Percentiles rank a stretch among this genome's conserved stretches.
Evolutionary conservation across 2,888 invertebrate genomes (phyloP).

Genomic region (Lamellibrachia columna): DNA sequence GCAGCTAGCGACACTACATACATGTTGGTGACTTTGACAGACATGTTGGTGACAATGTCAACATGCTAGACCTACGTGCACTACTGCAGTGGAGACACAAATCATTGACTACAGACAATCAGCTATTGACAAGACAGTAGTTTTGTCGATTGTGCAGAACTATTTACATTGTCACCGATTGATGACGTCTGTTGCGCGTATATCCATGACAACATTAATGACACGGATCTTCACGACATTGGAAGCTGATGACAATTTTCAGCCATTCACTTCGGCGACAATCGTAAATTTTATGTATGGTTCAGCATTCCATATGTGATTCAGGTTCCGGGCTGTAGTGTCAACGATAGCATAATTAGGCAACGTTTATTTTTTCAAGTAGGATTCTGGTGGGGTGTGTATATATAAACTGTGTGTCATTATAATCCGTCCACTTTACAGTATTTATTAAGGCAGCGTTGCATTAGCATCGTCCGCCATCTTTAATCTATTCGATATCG

Average conservation of each 20-base stretch:
- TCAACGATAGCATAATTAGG: not conserved
- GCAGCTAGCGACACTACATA: not conserved
- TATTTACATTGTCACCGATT: not conserved
- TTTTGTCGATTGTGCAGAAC: not conserved
- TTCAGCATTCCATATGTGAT: not conserved
- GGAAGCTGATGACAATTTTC: not conserved
- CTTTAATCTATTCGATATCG: not conserved
- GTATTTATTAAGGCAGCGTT: not conserved
- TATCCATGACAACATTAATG: not conserved
- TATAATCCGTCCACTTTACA: conserved; percentile 1
- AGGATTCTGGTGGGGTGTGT: not conserved
- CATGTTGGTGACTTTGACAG: not conserved
- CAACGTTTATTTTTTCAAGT: conserved; percentile 7
- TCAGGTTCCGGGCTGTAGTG: not conserved
- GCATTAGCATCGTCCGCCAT: not conserved
- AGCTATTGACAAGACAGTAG: not conserved
- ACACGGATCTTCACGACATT: not conserved
- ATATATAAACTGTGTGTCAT: not conserved
- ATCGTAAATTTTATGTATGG: not conserved
- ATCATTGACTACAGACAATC: not conserved
- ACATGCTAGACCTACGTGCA: not conserved
- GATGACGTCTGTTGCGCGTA: not conserved
- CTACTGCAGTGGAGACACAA: not conserved
- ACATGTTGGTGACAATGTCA: not conserved
- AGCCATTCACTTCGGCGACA: not conserved